Evolutionary conservation across 2,888 invertebrate species (phyloP).

Genomic region (Meandrusa payeni): DNA sequence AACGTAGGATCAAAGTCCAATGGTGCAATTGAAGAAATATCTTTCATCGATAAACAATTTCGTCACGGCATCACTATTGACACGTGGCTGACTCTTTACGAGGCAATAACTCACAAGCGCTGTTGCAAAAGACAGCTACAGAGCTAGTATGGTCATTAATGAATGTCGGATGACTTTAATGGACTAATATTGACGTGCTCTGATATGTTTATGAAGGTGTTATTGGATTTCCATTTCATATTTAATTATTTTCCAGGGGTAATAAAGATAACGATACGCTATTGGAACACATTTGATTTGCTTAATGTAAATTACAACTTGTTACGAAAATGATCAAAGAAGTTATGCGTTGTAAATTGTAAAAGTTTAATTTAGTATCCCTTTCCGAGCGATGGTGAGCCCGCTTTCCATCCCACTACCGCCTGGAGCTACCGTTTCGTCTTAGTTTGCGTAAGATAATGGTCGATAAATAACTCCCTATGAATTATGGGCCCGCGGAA

Average conservation of each 20-base stretch:
- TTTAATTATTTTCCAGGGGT: neutral
- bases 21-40: no score
- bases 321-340: no score
- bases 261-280: neutral
- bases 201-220: conserved; percentile 37
- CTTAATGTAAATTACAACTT: no score
- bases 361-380: conserved; percentile 30
- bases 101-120: conserved; percentile 59
- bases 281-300: no score
- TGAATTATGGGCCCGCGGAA: conserved; percentile 48
- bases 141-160: conserved; percentile 52
- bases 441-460: conserved; percentile 45
- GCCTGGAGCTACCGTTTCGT: conserved; percentile 59
- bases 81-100: conserved; percentile 53
- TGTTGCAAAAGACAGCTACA: conserved; percentile 60
- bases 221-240: conserved; percentile 20
- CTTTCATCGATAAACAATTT: conserved; percentile 11
- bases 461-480: conserved; percentile 50
- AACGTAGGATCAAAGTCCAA: no score
- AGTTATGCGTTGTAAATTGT: neutral
- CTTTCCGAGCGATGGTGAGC: no score
- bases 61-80: conserved; percentile 42
- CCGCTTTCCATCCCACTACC: conserved; percentile 26
- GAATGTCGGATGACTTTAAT: conserved; percentile 49
- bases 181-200: conserved; percentile 48